Conservation (phyloP, 2,113 vertebrate genomes). For the Poecilia latipinna region DNA sequence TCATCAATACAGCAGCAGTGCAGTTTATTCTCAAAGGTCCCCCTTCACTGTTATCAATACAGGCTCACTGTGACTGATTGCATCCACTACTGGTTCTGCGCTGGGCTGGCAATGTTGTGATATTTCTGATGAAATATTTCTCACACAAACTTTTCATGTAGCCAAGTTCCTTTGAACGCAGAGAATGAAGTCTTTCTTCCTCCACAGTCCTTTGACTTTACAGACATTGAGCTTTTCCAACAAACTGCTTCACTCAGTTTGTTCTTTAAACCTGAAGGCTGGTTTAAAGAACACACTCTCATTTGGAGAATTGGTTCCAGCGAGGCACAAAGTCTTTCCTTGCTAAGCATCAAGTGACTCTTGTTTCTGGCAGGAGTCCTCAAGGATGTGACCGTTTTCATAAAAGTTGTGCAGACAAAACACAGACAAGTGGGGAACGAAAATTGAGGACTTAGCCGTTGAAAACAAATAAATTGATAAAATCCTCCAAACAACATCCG, state of each 20-base stretch:
- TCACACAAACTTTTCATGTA: neutral
- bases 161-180: neutral
- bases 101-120: neutral
- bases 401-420: neutral
- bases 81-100: neutral
- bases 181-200: neutral
- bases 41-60: slow-evolving; percentile 17
- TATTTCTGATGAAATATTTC: neutral
- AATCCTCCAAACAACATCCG: neutral
- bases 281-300: neutral
- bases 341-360: neutral
- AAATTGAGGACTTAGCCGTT: neutral
- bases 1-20: slow-evolving; percentile 26
- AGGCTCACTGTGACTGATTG: neutral
- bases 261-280: neutral
- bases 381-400: neutral
- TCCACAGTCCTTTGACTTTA: neutral
- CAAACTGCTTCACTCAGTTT: neutral
- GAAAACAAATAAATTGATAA: neutral
- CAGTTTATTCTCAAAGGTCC: slow-evolving; percentile 12
- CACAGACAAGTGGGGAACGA: too few species aligned
- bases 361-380: neutral
- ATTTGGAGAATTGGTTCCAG: neutral
- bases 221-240: neutral
- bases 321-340: neutral